Conservation (phyloP, 2,113 vertebrate species). For the Forbesichthys papilliferus region DNA sequence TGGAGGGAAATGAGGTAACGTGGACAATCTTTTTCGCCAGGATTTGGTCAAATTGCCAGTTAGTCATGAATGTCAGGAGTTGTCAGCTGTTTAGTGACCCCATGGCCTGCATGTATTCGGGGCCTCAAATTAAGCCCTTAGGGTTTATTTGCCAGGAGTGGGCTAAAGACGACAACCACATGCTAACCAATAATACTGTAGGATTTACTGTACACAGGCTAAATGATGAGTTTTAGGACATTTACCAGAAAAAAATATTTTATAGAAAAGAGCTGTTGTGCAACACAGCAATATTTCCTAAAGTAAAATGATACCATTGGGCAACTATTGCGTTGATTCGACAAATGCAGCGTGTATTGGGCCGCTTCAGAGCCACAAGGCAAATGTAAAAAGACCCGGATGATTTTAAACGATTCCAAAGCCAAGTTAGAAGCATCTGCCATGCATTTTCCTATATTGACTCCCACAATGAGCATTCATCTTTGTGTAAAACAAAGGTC, state of each 20-base stretch:
- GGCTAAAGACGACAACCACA: not conserved
- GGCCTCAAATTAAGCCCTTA: conserved; percentile 5
- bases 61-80: conserved; percentile 10
- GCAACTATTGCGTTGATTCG: conserved; percentile 25
- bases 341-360: conserved; percentile 35
- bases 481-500: conserved; percentile 28
- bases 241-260: not conserved
- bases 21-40: not conserved
- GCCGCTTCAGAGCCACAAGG: not conserved
- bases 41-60: conserved; percentile 6
- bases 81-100: conserved; percentile 7
- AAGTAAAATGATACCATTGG: not conserved
- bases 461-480: conserved; percentile 26
- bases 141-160: not conserved
- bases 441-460: conserved; percentile 18
- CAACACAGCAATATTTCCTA: conserved; percentile 4
- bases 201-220: conserved; percentile 2
- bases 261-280: not conserved
- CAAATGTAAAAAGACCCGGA: conserved; percentile 9
- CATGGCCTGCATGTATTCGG: not conserved
- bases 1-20: conserved; percentile 10
- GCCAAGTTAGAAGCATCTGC: conserved; percentile 13
- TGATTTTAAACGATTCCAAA: conserved; percentile 38
- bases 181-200: conserved; percentile 5
- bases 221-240: not conserved